phyloP scores from a whole-genome alignment of 2,888 invertebrate genomes.

The Tholera decimalis region DNA sequence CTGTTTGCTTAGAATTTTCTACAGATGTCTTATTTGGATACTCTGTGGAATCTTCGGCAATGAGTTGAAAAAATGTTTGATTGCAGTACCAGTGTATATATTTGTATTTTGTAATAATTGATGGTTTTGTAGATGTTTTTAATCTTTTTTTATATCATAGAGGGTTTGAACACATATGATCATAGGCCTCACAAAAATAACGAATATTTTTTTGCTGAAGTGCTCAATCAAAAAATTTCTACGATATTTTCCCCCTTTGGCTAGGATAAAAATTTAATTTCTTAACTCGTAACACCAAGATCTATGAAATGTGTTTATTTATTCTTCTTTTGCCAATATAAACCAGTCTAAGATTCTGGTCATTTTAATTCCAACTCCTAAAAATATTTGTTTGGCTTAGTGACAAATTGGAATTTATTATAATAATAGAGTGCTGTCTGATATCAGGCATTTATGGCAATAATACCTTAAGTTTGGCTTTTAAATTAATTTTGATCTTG shows the following conservation, averaged over 20 bases:
- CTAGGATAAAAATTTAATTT: too few relatives aligned
- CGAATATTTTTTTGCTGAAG: too few relatives aligned
- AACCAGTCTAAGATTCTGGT: background rate
- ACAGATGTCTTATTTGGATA: background rate
- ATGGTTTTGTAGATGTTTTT: too few relatives aligned
- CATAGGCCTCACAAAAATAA: too few relatives aligned
- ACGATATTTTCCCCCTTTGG: too few relatives aligned
- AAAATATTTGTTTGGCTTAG: background rate
- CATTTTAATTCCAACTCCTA: too few relatives aligned
- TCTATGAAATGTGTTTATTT: too few relatives aligned
- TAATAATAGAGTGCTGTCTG: background rate
- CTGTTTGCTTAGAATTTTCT: background rate
- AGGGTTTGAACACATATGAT: too few relatives aligned
- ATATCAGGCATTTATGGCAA: background rate
- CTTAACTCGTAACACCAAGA: too few relatives aligned
- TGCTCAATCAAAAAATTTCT: too few relatives aligned
- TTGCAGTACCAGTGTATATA: background rate
- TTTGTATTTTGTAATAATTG: background rate
- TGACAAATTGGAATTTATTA: background rate
- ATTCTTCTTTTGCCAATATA: background rate
- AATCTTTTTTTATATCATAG: too few relatives aligned
- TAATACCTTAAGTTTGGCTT: background rate
- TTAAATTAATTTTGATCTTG: background rate
- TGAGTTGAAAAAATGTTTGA: background rate
- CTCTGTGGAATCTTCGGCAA: too few relatives aligned